A percentile compares a stretch with the other conserved stretches of the same genome.
These are phyloP conservation scores for Speoplatyrhinus poulsoni DNA, from an alignment of 2,113 vertebrate genomes.

Conservation along the genomic window DNA sequence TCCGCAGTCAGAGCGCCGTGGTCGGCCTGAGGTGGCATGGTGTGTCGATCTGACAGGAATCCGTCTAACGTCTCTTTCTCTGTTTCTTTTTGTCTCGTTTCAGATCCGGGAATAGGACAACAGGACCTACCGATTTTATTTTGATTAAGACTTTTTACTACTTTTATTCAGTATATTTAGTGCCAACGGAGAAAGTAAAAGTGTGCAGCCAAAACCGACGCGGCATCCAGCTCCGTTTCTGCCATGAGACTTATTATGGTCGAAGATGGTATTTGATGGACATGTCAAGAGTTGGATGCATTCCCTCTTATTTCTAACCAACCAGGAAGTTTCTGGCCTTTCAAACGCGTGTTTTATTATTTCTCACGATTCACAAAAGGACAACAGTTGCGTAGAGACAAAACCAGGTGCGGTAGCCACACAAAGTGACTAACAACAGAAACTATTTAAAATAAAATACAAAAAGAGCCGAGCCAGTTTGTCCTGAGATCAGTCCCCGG, in stretches of 20 bases:
- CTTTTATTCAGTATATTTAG: slow-evolving; percentile 22
- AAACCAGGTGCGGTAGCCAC: background rate
- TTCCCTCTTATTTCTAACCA: slow-evolving; percentile 37
- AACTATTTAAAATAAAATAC: slow-evolving; percentile 24
- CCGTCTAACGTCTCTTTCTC: slow-evolving; percentile 83
- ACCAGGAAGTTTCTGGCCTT: slow-evolving; percentile 11
- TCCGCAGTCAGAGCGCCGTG: slow-evolving; percentile 82
- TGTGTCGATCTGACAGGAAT: slow-evolving; percentile 87
- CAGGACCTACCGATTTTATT: slow-evolving; percentile 70
- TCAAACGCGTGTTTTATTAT: slow-evolving; percentile 18
- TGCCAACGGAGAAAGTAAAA: slow-evolving; percentile 64
- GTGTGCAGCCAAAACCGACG: slow-evolving; percentile 38
- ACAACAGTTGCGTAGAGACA: slow-evolving; percentile 13
- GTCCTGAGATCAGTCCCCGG: slow-evolving; percentile 32
- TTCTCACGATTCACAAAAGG: slow-evolving; percentile 15
- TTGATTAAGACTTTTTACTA: slow-evolving; percentile 43
- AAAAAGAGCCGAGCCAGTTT: slow-evolving; percentile 46
- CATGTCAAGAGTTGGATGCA: slow-evolving; percentile 63
- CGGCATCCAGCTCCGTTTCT: slow-evolving; percentile 59
- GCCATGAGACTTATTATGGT: slow-evolving; percentile 60
- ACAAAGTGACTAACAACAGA: background rate
- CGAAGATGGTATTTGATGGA: slow-evolving; percentile 72
- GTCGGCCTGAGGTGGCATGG: slow-evolving; percentile 89
- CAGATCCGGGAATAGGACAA: slow-evolving; percentile 73
- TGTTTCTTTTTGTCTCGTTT: slow-evolving; percentile 67